A percentile compares a stretch with the other conserved stretches of the same genome.
Conservation (phyloP, 2,113 vertebrate species). For the Periophthalmus modestus region DNA sequence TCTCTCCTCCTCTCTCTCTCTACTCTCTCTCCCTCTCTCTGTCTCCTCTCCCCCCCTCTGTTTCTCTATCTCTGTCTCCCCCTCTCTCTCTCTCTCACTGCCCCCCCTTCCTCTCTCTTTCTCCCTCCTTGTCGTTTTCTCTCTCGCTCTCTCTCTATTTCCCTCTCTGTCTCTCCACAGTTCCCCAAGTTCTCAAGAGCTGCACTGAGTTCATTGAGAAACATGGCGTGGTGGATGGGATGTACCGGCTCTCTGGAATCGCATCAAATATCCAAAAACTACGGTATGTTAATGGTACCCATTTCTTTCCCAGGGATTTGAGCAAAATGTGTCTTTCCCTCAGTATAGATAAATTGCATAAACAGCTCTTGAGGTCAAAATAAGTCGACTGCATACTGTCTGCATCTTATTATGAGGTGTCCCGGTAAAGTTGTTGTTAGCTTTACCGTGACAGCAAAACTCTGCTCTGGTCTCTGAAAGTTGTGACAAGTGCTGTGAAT, state of each 20-base stretch:
- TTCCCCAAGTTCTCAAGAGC: conserved; percentile 98
- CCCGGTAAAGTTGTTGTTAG: no score
- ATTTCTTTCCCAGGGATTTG: no score
- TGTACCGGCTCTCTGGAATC: conserved; percentile 95
- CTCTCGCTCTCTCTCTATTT: background rate
- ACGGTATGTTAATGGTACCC: conserved; percentile 77
- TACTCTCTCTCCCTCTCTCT: background rate
- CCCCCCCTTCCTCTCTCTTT: background rate
- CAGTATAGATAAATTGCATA: no score
- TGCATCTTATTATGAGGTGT: no score
- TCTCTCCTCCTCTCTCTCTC: background rate
- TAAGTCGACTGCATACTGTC: no score
- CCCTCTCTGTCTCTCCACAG: conserved; percentile 61
- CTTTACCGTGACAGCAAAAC: no score
- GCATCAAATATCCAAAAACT: conserved; percentile 98
- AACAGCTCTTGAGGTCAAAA: no score
- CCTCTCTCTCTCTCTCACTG: background rate
- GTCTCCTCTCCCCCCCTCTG: conserved; percentile 11
- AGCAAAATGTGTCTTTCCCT: no score
- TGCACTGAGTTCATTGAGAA: conserved; percentile 98
- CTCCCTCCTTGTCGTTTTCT: no score
- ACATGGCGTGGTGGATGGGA: conserved; percentile 96
- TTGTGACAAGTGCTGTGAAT: no score
- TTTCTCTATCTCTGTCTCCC: no score
- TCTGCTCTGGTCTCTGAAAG: no score